Percentiles rank a stretch among this genome's conserved stretches.
Evolutionary conservation across 2,797 vertebrate species (phyloP).

Genomic region (Cuculus canorus): DNA sequence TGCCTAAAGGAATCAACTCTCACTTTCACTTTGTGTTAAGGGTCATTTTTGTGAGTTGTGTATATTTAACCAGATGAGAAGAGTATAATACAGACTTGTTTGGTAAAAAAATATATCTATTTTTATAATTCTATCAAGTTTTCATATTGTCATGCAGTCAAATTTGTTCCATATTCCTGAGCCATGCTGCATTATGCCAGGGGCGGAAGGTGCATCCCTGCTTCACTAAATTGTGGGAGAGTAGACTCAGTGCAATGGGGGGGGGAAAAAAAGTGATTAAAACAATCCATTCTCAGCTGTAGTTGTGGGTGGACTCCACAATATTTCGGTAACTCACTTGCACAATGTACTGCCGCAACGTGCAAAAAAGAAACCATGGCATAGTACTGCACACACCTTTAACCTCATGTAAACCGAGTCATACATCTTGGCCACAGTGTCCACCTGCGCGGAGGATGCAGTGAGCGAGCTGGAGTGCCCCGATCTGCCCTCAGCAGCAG

Average conservation of each 20-base stretch:
- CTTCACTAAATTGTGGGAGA: not conserved
- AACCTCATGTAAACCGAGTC: not conserved
- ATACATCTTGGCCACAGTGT: fast-evolving
- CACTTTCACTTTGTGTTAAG: not conserved
- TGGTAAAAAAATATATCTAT: not conserved
- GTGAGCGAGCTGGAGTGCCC: not conserved
- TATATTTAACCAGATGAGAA: not conserved
- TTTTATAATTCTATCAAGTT: not conserved
- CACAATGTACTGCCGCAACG: not conserved
- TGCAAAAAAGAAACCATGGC: not conserved
- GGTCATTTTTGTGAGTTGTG: not conserved
- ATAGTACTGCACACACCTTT: not conserved
- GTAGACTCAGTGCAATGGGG: not conserved
- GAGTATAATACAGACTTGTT: not conserved
- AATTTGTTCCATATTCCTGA: not conserved
- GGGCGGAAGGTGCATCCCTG: not conserved
- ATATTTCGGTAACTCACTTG: not conserved
- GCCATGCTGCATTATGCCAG: not conserved
- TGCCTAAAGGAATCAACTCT: not conserved
- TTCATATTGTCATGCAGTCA: not conserved
- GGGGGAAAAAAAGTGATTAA: not conserved
- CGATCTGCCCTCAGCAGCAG: not conserved
- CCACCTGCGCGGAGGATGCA: not conserved
- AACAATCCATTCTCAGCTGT: not conserved
- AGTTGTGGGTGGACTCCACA: not conserved